Conservation (phyloP, 2,113 vertebrate genomes). For the Neotoma lepida region DNA sequence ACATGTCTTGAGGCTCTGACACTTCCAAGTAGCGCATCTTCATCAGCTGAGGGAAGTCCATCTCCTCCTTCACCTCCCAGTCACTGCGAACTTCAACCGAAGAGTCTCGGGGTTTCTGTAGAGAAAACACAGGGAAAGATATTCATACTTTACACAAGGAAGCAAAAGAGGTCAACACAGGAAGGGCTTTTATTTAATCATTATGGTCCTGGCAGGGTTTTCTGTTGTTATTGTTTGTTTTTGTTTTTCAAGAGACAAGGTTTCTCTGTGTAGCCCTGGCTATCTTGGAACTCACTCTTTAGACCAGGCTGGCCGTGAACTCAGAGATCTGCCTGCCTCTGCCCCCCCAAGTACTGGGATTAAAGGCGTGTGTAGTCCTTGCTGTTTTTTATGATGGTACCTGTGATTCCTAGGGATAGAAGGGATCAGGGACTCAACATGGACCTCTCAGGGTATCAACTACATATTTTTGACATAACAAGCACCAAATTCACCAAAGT, state of each 20-base stretch:
- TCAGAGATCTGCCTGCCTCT: no score
- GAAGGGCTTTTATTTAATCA: not conserved
- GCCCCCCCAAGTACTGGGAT: not conserved
- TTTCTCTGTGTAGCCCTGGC: not conserved
- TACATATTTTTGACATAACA: not conserved
- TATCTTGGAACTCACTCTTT: no score
- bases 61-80: constrained; percentile 99
- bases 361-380: not conserved
- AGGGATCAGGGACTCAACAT: not conserved
- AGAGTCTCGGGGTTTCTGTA: constrained; percentile 96
- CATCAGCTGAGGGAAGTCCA: constrained; percentile 98
- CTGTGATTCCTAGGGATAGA: no score
- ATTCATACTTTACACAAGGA: not conserved
- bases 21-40: constrained; percentile 99
- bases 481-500: not conserved
- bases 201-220: not conserved
- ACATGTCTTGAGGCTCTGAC: constrained; percentile 96
- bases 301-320: not conserved
- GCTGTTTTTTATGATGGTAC: not conserved
- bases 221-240: not conserved
- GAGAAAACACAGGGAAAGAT: not conserved
- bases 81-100: constrained; percentile 98
- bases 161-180: not conserved
- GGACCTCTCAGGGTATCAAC: not conserved
- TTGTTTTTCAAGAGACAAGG: not conserved